These are phyloP conservation scores for Pipistrellus pygmaeus DNA, from an alignment of 2,797 vertebrate genomes.

Conservation along the genomic window DNA sequence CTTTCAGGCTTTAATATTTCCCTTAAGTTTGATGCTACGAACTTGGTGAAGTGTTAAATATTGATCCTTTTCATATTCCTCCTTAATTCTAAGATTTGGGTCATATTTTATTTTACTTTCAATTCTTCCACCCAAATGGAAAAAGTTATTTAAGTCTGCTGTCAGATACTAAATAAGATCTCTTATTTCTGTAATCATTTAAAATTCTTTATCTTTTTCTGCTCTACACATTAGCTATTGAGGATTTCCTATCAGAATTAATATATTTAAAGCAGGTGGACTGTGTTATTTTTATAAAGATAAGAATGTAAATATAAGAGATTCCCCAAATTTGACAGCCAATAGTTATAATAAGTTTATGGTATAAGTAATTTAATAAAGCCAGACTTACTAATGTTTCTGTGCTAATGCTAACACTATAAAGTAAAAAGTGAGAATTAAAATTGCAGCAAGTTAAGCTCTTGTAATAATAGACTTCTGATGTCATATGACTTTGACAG, in stretches of 20 bases:
- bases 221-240: neutral
- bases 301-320: neutral
- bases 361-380: neutral
- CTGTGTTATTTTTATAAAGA: neutral
- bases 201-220: neutral
- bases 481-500: neutral
- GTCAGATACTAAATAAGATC: neutral
- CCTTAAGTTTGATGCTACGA: neutral
- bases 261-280: neutral
- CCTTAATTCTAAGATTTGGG: neutral
- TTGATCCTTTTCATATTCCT: neutral
- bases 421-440: conserved; percentile 50
- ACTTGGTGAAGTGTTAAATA: neutral
- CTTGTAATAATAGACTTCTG: neutral
- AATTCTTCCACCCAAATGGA: neutral
- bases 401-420: neutral
- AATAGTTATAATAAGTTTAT: neutral
- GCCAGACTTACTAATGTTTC: neutral
- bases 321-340: neutral
- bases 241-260: neutral
- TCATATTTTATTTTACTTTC: neutral
- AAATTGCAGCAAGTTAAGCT: conserved; percentile 43
- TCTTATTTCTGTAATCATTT: neutral
- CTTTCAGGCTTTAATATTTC: neutral
- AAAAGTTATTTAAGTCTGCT: neutral